phyloP scores from a whole-genome alignment of 2,888 invertebrate genomes.

The Noctua pronuba region DNA sequence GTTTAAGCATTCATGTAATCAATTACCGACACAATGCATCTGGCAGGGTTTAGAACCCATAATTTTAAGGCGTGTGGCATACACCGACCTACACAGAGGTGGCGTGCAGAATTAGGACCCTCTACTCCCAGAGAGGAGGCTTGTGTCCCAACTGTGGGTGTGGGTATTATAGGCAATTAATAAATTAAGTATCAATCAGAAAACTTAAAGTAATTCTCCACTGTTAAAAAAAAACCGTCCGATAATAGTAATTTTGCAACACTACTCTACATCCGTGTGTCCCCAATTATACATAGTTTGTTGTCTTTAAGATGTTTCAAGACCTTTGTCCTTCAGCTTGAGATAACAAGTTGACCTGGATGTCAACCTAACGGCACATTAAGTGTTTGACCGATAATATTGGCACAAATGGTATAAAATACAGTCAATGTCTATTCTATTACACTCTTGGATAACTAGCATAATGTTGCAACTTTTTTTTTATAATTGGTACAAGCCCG shows the following conservation, averaged over 20 bases:
- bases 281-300: background rate
- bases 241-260: background rate
- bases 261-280: background rate
- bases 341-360: conserved; percentile 20
- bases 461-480: background rate
- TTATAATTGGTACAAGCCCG: background rate
- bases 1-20: background rate
- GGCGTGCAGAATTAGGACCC: background rate
- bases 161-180: background rate
- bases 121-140: background rate
- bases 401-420: background rate
- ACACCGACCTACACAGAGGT: background rate
- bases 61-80: background rate
- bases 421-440: background rate
- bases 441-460: background rate
- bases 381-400: background rate
- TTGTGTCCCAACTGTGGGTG: background rate
- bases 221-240: background rate
- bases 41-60: background rate
- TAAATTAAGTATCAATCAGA: background rate
- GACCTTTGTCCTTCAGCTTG: background rate
- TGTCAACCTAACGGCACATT: background rate
- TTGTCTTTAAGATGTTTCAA: conserved; percentile 15
- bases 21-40: background rate
- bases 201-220: background rate